Conservation (phyloP, 2,113 vertebrate genomes). For the Callithrix jacchus region DNA sequence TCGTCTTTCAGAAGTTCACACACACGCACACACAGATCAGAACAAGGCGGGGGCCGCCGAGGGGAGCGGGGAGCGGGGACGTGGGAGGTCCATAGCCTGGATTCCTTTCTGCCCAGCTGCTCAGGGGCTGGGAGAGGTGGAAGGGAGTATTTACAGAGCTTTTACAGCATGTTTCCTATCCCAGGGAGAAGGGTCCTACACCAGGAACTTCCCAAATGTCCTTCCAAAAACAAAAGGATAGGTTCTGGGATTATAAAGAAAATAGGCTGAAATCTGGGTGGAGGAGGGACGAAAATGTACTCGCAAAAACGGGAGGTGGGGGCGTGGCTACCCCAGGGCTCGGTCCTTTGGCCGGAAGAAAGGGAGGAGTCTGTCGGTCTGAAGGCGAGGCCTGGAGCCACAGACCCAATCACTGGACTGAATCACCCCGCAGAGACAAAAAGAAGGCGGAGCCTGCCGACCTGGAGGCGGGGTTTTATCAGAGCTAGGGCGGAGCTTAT, state of each 20-base stretch:
- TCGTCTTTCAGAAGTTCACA: conserved; percentile 67
- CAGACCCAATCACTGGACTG: background rate
- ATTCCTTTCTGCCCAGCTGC: background rate
- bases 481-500: conserved; percentile 9
- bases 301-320: background rate
- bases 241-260: conserved; percentile 55
- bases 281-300: background rate
- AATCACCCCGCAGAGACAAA: background rate
- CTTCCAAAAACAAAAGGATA: conserved; percentile 13
- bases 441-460: conserved; percentile 69
- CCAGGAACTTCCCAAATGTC: background rate
- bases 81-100: background rate
- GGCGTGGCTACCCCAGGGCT: background rate
- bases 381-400: background rate
- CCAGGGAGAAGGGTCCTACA: background rate
- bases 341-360: background rate
- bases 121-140: background rate
- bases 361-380: background rate
- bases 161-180: background rate
- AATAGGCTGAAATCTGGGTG: background rate
- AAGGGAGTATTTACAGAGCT: conserved; percentile 68
- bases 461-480: conserved; percentile 55
- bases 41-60: background rate
- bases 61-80: background rate
- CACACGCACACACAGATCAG: conserved; percentile 47